Base-by-base conservation (phyloP, 2,888 invertebrate species). In the Criorhina ranunculi region DNA sequence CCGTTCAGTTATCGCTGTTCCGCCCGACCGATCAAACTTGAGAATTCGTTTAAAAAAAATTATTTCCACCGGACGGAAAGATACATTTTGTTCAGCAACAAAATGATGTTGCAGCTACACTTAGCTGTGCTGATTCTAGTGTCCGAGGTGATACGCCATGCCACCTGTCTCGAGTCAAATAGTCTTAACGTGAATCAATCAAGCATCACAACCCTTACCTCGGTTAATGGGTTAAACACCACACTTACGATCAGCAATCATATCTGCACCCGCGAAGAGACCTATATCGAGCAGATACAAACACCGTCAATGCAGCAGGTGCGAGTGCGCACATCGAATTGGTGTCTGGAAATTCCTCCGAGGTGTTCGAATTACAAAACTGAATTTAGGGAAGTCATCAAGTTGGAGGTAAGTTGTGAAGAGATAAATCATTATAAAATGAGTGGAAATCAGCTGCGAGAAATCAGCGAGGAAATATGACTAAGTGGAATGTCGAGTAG, bases 301-400 rank as follows among this genome's bases (percentile, higher is more conserved):
- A 88, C 89, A 64, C 91, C 91, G 15, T 88, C 89, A 46, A 88
- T 89, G 87, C 95, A 95, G 77, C 95, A 95, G 60, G 95, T 95
- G 90, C 92, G 93, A 3, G 94, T 96, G 59, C 93, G 95, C 83
- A 94, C 95, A 1, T 95, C 95, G 90, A 94, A 94, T 87, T 96
- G 96, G 96, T 97, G 97, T 89, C 92, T 96, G 89, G 94, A 95
- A 82, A 93, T 96, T 89, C 96, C 96, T 5, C 96, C 96, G n/a
- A 93, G 96, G 85, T 97, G 97, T 90, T 95, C 96, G 51, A 93
- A 93, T 89, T 95, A 95, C 91, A 94, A 93, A 88, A 95, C 94
- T 9, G 95, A 95, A 91, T 93, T 94, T 93, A 93, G 95, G 87
- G 95, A 95, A 88, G 94, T 95, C 82, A 94, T 95, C 88, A 94